These are phyloP conservation scores for Phataginus tetradactyla DNA, from an alignment of 2,797 vertebrate genomes.

Conservation along the genomic window DNA sequence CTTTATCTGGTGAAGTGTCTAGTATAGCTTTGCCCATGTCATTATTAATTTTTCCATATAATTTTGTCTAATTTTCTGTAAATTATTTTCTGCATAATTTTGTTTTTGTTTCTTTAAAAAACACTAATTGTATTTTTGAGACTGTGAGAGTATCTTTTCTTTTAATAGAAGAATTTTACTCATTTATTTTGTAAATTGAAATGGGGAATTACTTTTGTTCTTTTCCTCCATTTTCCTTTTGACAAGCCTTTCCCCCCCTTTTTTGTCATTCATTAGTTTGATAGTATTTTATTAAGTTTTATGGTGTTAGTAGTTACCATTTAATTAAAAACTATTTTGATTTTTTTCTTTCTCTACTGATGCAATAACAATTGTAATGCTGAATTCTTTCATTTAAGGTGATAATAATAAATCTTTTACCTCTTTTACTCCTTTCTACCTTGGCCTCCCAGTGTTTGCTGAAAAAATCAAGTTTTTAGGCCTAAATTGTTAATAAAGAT, in stretches of 20 bases:
- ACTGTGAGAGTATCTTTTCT: neutral
- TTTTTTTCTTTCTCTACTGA: neutral
- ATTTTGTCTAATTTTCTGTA: neutral
- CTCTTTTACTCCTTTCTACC: neutral
- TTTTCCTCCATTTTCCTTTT: neutral
- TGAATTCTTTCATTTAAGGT: neutral
- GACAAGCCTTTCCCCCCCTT: neutral
- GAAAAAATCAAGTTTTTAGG: neutral
- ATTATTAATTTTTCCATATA: neutral
- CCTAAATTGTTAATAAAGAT: neutral
- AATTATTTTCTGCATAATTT: neutral
- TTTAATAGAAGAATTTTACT: neutral
- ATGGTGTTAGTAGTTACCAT: neutral
- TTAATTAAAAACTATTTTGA: neutral
- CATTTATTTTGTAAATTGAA: neutral
- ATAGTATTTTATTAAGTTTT: neutral
- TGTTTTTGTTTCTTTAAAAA: neutral
- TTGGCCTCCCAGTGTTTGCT: neutral
- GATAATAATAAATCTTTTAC: neutral
- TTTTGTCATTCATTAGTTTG: neutral
- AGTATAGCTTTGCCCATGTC: neutral
- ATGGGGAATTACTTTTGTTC: neutral
- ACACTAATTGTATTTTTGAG: neutral
- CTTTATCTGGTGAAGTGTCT: neutral
- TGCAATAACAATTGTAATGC: neutral